phyloP scores from a whole-genome alignment of 2,113 vertebrate genomes.

The Rhineura floridana region DNA sequence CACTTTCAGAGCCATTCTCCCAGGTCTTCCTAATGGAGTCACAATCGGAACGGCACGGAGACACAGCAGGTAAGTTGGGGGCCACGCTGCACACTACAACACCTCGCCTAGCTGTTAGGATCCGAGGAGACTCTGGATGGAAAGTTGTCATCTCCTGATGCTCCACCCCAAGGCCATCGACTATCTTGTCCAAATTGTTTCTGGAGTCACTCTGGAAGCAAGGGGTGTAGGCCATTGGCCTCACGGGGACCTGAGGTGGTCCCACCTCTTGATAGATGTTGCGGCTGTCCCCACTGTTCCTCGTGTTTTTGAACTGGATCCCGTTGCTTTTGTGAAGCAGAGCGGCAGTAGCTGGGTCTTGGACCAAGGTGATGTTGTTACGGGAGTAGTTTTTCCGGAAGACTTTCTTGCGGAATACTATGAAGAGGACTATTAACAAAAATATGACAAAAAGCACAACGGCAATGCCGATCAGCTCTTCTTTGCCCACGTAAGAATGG shows the following conservation, averaged over 20 bases:
- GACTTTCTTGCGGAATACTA: constrained; percentile 94
- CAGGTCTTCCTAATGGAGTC: constrained; percentile 93
- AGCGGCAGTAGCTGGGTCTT: constrained; percentile 92
- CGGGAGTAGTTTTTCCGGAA: constrained; percentile 95
- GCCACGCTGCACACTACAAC: constrained; percentile 97
- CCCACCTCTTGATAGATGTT: constrained; percentile 88
- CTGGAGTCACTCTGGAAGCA: constrained; percentile 92
- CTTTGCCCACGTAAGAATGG: constrained; percentile 91
- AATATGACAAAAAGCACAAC: constrained; percentile 92
- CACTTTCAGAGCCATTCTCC: constrained; percentile 86
- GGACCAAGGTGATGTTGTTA: constrained; percentile 92
- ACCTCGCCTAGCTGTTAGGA: constrained; percentile 86
- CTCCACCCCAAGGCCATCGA: constrained; percentile 83
- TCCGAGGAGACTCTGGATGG: constrained; percentile 91
- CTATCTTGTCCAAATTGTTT: constrained; percentile 89
- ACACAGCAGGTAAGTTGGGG: constrained; percentile 89
- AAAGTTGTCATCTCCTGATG: constrained; percentile 98
- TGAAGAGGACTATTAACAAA: constrained; percentile 86
- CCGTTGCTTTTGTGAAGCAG: constrained; percentile 95
- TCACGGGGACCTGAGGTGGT: constrained; percentile 92
- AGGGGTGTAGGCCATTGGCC: constrained; percentile 95
- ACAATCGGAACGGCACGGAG: constrained; percentile 91
- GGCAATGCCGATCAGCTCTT: constrained; percentile 94
- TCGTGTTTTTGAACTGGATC: constrained; percentile 86
- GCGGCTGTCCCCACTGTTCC: constrained; percentile 83